Conservation (phyloP, 2,797 vertebrate species). For the Microctenopoma steveboyesi region DNA sequence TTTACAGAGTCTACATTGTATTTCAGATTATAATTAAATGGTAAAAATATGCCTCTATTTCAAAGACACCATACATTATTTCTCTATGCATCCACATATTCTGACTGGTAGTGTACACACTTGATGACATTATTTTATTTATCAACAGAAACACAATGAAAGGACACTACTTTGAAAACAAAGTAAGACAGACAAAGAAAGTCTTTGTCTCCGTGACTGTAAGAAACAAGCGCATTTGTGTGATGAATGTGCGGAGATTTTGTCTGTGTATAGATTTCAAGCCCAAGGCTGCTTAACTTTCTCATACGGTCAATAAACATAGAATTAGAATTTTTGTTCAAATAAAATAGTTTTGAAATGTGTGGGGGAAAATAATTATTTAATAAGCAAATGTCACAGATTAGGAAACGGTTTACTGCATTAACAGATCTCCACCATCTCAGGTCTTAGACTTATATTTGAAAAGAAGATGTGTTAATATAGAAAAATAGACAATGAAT, state of each 20-base stretch:
- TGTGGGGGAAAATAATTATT: too few relatives aligned
- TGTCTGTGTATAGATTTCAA: slow-evolving; percentile 11
- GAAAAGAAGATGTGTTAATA: background rate
- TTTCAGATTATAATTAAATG: too few relatives aligned
- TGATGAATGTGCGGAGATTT: slow-evolving; percentile 7
- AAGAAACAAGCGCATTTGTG: slow-evolving; percentile 7
- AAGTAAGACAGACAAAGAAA: background rate
- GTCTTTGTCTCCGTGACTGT: background rate
- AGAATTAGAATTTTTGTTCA: background rate
- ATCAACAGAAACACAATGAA: background rate
- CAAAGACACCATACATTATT: too few relatives aligned
- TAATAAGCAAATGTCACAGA: too few relatives aligned
- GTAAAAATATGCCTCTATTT: too few relatives aligned
- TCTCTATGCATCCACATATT: too few relatives aligned
- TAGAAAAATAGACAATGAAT: slow-evolving; percentile 8
- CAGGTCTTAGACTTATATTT: background rate
- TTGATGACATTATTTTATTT: too few relatives aligned
- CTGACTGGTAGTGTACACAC: too few relatives aligned
- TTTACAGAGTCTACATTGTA: too few relatives aligned
- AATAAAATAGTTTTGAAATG: too few relatives aligned
- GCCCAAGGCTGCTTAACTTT: background rate
- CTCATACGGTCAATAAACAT: background rate
- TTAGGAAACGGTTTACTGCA: too few relatives aligned
- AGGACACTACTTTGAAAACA: background rate
- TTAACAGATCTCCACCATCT: background rate